A percentile compares a stretch with the other conserved stretches of the same genome.
These are phyloP conservation scores for Poeciliopsis prolifica DNA, from an alignment of 2,113 vertebrate genomes.

Conservation along the genomic window DNA sequence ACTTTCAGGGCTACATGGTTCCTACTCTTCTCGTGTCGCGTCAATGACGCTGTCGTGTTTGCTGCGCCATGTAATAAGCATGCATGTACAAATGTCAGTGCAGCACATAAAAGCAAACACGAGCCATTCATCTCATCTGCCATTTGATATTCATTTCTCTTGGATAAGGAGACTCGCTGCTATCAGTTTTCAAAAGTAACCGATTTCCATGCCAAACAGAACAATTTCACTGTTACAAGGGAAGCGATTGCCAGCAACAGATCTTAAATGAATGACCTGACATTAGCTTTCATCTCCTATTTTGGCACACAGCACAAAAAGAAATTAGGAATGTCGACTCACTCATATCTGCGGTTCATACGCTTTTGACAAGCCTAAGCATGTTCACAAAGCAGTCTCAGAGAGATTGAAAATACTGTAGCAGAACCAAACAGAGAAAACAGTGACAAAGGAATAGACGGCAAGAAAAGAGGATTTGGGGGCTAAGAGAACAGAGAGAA, in stretches of 20 bases:
- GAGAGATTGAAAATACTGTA: slow-evolving; percentile 13
- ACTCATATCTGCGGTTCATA: slow-evolving; percentile 80
- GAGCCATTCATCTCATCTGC: slow-evolving; percentile 55
- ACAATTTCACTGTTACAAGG: slow-evolving; percentile 62
- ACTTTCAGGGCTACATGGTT: slow-evolving; percentile 35
- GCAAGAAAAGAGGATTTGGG: slow-evolving; percentile 66
- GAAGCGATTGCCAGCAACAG: slow-evolving; percentile 60
- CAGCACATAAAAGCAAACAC: slow-evolving; percentile 52
- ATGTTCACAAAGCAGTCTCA: slow-evolving; percentile 65
- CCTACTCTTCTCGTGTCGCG: slow-evolving; percentile 33
- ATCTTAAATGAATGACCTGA: slow-evolving; percentile 64
- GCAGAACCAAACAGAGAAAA: slow-evolving; percentile 36
- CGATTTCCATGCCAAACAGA: slow-evolving; percentile 63
- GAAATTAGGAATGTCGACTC: slow-evolving; percentile 82
- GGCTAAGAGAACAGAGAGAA: slow-evolving; percentile 52
- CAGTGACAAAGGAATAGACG: slow-evolving; percentile 55
- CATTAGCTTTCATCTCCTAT: slow-evolving; percentile 76
- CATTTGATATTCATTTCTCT: slow-evolving; percentile 56
- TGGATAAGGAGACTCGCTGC: slow-evolving; percentile 51
- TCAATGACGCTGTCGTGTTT: slow-evolving; percentile 37
- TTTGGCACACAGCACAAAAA: slow-evolving; percentile 74
- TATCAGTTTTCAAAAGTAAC: slow-evolving; percentile 64
- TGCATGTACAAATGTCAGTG: slow-evolving; percentile 65
- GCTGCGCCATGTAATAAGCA: slow-evolving; percentile 26
- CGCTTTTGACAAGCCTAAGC: slow-evolving; percentile 72